phyloP scores from a whole-genome alignment of 2,888 invertebrate genomes.

The Cordylochernes scorpioides region DNA sequence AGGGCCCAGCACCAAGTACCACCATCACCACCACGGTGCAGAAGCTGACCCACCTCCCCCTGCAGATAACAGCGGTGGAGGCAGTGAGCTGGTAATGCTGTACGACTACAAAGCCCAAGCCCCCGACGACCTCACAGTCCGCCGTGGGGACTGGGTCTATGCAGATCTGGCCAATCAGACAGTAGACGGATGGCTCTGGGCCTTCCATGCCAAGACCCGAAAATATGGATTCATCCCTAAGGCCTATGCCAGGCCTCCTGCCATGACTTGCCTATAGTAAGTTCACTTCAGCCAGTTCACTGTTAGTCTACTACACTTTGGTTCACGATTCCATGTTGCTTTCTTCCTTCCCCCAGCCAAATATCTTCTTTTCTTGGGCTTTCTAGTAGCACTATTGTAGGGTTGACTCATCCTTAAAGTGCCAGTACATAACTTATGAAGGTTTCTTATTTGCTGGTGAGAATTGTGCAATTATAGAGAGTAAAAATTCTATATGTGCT shows the following conservation, averaged over 20 bases:
- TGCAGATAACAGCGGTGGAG: slow-evolving; percentile 48
- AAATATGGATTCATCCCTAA: slow-evolving; percentile 87
- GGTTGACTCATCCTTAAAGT: no score
- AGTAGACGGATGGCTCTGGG: slow-evolving; percentile 82
- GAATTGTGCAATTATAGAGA: no score
- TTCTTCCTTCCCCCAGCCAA: no score
- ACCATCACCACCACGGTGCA: slow-evolving; percentile 6
- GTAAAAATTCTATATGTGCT: no score
- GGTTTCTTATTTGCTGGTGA: no score
- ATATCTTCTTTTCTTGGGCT: no score
- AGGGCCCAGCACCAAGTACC: slow-evolving; percentile 4
- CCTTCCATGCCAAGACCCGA: slow-evolving; percentile 45
- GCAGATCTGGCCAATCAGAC: slow-evolving; percentile 77
- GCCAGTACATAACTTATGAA: no score
- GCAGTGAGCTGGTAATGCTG: slow-evolving; percentile 71
- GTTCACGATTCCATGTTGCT: no score
- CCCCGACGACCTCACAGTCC: slow-evolving; percentile 65
- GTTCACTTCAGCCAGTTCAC: no score
- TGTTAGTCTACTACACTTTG: no score
- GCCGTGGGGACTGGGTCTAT: slow-evolving; percentile 80
- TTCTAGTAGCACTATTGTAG: no score
- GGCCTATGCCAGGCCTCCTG: slow-evolving; percentile 69
- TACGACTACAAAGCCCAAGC: slow-evolving; percentile 90
- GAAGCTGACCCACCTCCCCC: slow-evolving; percentile 7
- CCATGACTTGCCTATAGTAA: no score